Conservation (phyloP, 2,888 invertebrate genomes). For the Strigamia crassipes region DNA sequence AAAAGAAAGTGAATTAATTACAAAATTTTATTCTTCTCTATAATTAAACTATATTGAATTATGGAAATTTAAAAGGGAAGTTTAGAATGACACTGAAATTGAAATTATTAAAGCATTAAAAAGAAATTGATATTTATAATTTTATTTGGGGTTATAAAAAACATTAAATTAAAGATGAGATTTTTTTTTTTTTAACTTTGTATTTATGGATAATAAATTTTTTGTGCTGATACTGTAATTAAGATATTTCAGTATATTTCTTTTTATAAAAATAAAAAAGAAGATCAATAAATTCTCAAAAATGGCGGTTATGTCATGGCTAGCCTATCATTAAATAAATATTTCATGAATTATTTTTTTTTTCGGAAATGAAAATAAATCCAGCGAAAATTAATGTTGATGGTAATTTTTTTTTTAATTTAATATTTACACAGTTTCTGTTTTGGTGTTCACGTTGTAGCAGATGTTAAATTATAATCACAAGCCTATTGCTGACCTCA, state of each 20-base stretch:
- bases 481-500: background rate
- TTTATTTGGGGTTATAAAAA: background rate
- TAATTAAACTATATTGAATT: background rate
- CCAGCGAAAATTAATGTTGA: no score
- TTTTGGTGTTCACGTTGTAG: background rate
- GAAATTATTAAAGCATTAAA: background rate
- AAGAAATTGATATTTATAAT: background rate
- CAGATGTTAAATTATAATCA: slow-evolving; percentile 5
- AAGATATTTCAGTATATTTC: background rate
- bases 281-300: background rate
- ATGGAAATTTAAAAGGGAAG: background rate
- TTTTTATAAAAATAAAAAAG: background rate
- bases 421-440: background rate
- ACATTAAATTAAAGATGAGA: background rate
- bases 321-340: background rate
- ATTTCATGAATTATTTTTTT: background rate
- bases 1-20: background rate
- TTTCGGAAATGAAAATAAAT: no score
- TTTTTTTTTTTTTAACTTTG: background rate
- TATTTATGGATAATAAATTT: slow-evolving; percentile 29
- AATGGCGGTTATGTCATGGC: background rate
- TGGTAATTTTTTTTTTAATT: background rate
- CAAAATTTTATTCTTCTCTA: background rate
- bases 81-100: background rate
- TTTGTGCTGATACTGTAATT: background rate